Conservation (phyloP, 2,797 vertebrate species). For the Clamator glandarius region DNA sequence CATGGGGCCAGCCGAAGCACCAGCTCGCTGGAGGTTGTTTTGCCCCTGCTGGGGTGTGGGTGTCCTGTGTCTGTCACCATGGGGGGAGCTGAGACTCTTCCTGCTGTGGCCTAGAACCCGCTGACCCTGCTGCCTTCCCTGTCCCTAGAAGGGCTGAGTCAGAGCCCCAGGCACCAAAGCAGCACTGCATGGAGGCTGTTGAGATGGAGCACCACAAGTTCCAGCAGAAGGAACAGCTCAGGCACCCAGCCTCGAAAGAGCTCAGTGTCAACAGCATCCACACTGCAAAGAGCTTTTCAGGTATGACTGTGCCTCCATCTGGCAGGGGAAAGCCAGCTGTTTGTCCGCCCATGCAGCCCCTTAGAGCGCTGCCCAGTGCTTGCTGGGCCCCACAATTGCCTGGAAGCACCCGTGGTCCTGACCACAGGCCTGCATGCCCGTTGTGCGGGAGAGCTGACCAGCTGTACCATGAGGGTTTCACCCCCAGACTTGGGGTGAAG, state of each 20-base stretch:
- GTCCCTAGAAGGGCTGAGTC: not conserved
- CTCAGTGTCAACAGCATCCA: fast-evolving
- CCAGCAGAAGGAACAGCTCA: not conserved
- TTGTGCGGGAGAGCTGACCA: not conserved
- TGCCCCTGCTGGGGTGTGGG: not conserved
- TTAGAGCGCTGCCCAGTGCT: not conserved
- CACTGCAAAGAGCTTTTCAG: not conserved
- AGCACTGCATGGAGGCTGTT: not conserved
- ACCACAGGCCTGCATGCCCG: not conserved
- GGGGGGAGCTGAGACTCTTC: not conserved
- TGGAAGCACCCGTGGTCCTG: not conserved
- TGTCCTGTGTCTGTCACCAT: fast-evolving
- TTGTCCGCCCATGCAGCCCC: fast-evolving
- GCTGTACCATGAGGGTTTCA: not conserved
- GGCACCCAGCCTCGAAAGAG: not conserved
- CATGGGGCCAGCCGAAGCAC: not conserved
- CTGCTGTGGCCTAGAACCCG: not conserved
- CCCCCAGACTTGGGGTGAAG: not conserved
- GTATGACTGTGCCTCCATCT: not conserved
- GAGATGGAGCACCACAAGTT: not conserved
- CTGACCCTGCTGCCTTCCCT: not conserved
- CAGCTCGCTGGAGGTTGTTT: fast-evolving
- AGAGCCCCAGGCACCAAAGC: not conserved
- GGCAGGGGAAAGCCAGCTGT: fast-evolving
- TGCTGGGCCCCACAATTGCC: not conserved